phyloP scores from a whole-genome alignment of 2,888 invertebrate species.

The Campopleginae sp. region DNA sequence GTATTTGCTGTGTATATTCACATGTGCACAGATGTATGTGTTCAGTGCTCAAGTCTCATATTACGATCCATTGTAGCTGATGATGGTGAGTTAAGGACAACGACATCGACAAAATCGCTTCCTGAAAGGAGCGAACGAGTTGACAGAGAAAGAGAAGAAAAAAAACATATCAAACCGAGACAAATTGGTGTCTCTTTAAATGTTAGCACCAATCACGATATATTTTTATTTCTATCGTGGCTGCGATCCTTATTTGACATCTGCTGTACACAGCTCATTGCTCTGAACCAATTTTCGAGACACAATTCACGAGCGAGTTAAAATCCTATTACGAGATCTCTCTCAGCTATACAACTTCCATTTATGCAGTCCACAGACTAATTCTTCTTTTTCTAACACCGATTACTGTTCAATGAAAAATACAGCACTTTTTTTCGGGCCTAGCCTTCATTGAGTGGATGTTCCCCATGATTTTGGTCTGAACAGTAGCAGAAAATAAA shows the following conservation, averaged over 20 bases:
- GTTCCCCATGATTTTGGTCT: background rate
- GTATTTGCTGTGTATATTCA: background rate
- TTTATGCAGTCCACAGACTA: background rate
- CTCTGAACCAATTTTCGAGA: slow-evolving; percentile 22
- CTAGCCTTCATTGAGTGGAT: too few species aligned
- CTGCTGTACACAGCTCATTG: slow-evolving; percentile 1
- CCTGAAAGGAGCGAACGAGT: slow-evolving; percentile 70
- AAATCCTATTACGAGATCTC: slow-evolving; percentile 19
- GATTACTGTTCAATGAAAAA: background rate
- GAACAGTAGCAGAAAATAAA: background rate
- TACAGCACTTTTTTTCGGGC: too few species aligned
- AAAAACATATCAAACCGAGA: slow-evolving; percentile 19
- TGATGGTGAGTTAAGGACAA: slow-evolving; percentile 31
- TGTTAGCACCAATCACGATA: slow-evolving; percentile 32
- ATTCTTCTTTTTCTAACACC: background rate
- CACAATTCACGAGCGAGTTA: slow-evolving; percentile 44
- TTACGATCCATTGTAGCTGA: slow-evolving; percentile 48
- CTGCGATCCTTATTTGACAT: slow-evolving; percentile 6
- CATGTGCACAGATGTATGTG: background rate
- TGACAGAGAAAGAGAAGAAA: slow-evolving; percentile 20
- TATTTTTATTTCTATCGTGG: slow-evolving; percentile 23
- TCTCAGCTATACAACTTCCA: background rate
- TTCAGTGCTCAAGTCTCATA: slow-evolving; percentile 17
- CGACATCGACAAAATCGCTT: slow-evolving; percentile 69
- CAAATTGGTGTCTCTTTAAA: slow-evolving; percentile 47